A percentile compares a stretch with the other conserved stretches of the same genome.
phyloP scores from a whole-genome alignment of 2,888 invertebrate genomes.

The Deroplatys truncata region DNA sequence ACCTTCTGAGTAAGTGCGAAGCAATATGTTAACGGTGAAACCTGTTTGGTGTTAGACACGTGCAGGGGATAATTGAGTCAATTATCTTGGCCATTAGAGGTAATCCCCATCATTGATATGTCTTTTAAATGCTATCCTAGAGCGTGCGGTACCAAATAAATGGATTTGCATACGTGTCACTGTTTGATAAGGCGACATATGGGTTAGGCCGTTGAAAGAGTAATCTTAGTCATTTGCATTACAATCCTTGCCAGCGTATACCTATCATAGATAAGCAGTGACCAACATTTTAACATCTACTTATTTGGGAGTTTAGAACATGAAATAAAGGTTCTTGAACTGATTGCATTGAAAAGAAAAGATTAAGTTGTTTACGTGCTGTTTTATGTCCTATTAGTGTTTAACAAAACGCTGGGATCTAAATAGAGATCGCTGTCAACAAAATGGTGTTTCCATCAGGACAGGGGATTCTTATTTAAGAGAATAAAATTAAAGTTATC shows the following conservation, averaged over 20 bases:
- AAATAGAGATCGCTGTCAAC: too few species aligned
- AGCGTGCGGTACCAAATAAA: neutral
- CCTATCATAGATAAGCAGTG: neutral
- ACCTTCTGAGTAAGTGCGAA: neutral
- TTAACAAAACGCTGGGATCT: too few species aligned
- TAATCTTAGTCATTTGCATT: neutral
- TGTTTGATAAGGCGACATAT: neutral
- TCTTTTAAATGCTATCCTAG: neutral
- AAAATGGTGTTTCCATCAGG: too few species aligned
- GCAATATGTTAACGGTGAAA: neutral
- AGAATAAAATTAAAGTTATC: too few species aligned
- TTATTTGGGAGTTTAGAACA: neutral
- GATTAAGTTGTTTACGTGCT: too few species aligned
- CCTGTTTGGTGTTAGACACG: neutral
- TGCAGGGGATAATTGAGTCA: conserved; percentile 16
- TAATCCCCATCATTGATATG: conserved; percentile 5
- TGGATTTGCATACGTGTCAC: neutral
- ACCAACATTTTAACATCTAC: neutral
- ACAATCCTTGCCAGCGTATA: neutral
- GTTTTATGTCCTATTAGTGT: too few species aligned
- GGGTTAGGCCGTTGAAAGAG: neutral
- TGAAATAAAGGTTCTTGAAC: too few species aligned
- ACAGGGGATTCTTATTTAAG: too few species aligned
- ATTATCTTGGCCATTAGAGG: conserved; percentile 20
- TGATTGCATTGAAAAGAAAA: too few species aligned